These are phyloP conservation scores for Hypomesus transpacificus DNA, from an alignment of 2,113 vertebrate genomes.

Conservation along the genomic window DNA sequence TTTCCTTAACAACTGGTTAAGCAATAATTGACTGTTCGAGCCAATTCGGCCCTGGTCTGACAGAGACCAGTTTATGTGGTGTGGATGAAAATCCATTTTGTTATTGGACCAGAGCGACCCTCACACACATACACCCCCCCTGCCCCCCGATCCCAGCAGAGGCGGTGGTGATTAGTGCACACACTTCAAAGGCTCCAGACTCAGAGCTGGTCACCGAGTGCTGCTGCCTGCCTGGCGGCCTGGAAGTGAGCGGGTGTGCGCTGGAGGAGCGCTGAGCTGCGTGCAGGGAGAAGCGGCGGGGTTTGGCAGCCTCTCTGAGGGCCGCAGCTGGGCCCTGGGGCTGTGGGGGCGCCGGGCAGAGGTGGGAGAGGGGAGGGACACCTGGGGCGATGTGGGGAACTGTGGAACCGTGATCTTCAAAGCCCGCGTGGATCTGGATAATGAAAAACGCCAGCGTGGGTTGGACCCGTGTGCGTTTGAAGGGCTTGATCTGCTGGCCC, in stretches of 20 bases:
- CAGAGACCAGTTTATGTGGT: conserved; percentile 33
- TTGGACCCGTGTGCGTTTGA: too few species aligned
- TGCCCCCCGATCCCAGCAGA: conserved; percentile 32
- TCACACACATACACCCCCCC: conserved; percentile 8
- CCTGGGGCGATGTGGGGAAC: background rate
- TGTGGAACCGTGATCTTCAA: conserved; percentile 27
- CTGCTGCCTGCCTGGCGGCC: conserved; percentile 11
- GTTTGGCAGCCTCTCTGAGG: background rate
- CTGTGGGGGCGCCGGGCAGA: background rate
- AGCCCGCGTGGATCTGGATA: conserved; percentile 6
- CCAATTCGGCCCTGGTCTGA: conserved; percentile 5
- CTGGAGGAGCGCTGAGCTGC: conserved; percentile 2
- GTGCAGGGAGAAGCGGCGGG: background rate
- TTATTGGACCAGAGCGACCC: conserved; percentile 37
- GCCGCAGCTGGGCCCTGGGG: background rate
- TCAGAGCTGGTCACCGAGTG: conserved; percentile 27
- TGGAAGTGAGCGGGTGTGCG: conserved; percentile 25
- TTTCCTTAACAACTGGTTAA: too few species aligned
- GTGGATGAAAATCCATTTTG: conserved; percentile 46
- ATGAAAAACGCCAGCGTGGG: background rate
- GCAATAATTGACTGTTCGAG: too few species aligned
- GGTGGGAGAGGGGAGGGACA: background rate
- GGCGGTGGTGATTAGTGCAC: conserved; percentile 48
- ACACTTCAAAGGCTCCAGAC: conserved; percentile 61
- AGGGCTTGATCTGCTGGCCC: background rate